These are phyloP conservation scores for Ruditapes philippinarum DNA, from an alignment of 1,140 invertebrate genomes.

Conservation along the genomic window DNA sequence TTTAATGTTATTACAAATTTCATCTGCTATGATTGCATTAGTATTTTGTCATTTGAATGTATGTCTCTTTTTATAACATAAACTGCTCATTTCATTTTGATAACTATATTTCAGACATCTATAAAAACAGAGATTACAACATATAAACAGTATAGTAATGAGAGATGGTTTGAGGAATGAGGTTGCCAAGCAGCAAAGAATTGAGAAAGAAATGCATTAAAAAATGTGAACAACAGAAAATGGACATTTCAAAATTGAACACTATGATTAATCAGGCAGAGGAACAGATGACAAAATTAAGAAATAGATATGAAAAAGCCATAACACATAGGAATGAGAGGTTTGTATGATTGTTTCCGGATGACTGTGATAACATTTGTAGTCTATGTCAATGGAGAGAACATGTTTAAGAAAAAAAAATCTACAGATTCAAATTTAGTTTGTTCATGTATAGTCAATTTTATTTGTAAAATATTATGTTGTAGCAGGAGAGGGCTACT, in stretches of 20 bases:
- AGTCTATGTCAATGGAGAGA: too few relatives aligned
- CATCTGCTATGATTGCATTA: too few relatives aligned
- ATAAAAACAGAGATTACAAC: slow-evolving; percentile 84
- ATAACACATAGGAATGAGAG: slow-evolving; percentile 85
- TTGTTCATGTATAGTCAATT: too few relatives aligned
- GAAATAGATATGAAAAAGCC: slow-evolving; percentile 85
- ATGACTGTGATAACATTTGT: too few relatives aligned
- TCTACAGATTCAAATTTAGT: too few relatives aligned
- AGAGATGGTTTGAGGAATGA: slow-evolving; percentile 86
- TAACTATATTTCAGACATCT: slow-evolving; percentile 76
- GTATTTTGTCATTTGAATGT: too few relatives aligned
- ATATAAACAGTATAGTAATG: slow-evolving; percentile 85
- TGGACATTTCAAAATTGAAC: slow-evolving; percentile 86
- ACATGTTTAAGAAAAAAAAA: too few relatives aligned
- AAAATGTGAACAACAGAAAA: slow-evolving; percentile 85
- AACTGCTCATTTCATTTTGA: too few relatives aligned
- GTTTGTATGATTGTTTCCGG: slow-evolving; percentile 51
- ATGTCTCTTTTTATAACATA: too few relatives aligned
- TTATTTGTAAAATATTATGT: too few relatives aligned
- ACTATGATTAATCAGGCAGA: slow-evolving; percentile 86
- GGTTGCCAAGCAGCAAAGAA: slow-evolving; percentile 84
- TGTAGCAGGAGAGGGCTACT: too few relatives aligned
- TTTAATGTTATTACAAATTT: too few relatives aligned
- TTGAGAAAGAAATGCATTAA: slow-evolving; percentile 85
- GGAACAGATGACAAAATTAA: slow-evolving; percentile 85